Evolutionary conservation across 1,140 invertebrate genomes (phyloP).

Genomic region (Cephus cinctus): DNA sequence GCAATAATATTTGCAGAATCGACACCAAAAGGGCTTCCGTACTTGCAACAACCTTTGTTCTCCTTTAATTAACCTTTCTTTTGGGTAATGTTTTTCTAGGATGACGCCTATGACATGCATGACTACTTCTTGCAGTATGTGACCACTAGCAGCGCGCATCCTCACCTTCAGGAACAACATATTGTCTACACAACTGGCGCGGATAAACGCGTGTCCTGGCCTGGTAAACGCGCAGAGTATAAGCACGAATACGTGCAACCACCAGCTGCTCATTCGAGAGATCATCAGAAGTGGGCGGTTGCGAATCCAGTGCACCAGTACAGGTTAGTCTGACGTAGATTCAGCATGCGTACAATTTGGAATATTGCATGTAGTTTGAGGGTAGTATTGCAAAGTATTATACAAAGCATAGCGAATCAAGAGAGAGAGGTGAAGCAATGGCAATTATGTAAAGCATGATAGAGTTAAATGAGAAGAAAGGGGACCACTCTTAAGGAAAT

Average conservation of each 20-base stretch:
- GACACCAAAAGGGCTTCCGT: no score
- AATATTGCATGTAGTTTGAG: no score
- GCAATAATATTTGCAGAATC: not conserved
- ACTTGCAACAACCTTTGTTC: not conserved
- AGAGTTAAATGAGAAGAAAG: no score
- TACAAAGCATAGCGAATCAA: no score
- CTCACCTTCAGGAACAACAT: slow-evolving; percentile 58
- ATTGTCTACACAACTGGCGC: slow-evolving; percentile 58
- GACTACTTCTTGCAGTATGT: slow-evolving; percentile 60
- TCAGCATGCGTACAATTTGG: no score
- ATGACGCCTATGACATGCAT: slow-evolving; percentile 52
- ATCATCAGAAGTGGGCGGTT: slow-evolving; percentile 58
- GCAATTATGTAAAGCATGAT: no score
- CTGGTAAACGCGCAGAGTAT: slow-evolving; percentile 55
- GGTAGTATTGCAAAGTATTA: no score
- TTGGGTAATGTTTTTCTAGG: slow-evolving; percentile 45
- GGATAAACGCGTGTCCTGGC: slow-evolving; percentile 64
- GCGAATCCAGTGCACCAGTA: slow-evolving; percentile 62
- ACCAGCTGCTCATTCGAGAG: slow-evolving; percentile 63
- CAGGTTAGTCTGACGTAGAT: slow-evolving; percentile 56
- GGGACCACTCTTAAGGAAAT: no score
- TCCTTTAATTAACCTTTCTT: not conserved
- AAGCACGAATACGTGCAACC: slow-evolving; percentile 65
- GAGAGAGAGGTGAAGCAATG: no score
- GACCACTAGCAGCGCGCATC: slow-evolving; percentile 50